These are phyloP conservation scores for Pasiphila rectangulata DNA, from an alignment of 2,888 invertebrate species.

Conservation along the genomic window DNA sequence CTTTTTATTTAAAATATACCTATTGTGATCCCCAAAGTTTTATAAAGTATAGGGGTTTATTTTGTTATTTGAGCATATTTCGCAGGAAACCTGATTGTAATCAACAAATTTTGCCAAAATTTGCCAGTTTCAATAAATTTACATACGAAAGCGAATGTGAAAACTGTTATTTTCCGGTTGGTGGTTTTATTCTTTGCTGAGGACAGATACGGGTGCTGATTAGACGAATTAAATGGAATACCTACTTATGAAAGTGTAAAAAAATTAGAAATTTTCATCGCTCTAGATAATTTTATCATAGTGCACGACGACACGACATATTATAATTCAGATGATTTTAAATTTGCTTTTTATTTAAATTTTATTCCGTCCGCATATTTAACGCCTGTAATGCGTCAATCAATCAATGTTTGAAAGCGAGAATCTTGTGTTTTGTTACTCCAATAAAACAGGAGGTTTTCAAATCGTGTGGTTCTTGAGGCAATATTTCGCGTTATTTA, in stretches of 20 bases:
- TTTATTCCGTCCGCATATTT: too few species aligned
- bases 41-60: too few species aligned
- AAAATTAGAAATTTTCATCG: constrained; percentile 9
- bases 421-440: too few species aligned
- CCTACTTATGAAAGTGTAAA: constrained; percentile 20
- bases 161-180: constrained; percentile 29
- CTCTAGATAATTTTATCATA: constrained; percentile 5
- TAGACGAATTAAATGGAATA: constrained; percentile 25
- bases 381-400: too few species aligned
- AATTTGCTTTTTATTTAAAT: neutral
- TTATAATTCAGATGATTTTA: neutral
- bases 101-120: neutral
- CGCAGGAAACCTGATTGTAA: too few species aligned
- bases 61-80: too few species aligned
- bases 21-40: too few species aligned
- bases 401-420: too few species aligned
- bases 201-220: constrained; percentile 28
- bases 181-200: constrained; percentile 16
- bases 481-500: too few species aligned
- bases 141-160: constrained; percentile 31
- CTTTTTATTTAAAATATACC: too few species aligned
- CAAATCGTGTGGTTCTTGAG: too few species aligned
- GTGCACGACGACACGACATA: neutral
- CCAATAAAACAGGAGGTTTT: too few species aligned
- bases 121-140: constrained; percentile 6